A percentile compares a stretch with the other conserved stretches of the same genome.
Conservation (phyloP, 2,797 vertebrate species). For the Pipistrellus kuhlii region DNA sequence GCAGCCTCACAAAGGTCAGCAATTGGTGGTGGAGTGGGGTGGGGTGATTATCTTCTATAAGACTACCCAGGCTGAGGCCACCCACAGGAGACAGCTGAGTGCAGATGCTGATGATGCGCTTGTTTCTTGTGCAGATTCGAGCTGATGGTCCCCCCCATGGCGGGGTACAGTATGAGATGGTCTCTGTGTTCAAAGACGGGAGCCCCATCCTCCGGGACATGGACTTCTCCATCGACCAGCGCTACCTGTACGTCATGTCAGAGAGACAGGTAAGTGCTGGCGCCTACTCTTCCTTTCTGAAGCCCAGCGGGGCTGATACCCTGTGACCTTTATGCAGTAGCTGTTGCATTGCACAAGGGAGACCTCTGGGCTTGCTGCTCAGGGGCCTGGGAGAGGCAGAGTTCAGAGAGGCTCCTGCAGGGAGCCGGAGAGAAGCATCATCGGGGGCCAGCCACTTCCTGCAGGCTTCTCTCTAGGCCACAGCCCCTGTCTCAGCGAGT, state of each 20-base stretch:
- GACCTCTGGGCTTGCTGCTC: neutral
- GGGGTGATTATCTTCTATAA: neutral
- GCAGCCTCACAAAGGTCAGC: neutral
- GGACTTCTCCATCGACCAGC: slow-evolving; percentile 95
- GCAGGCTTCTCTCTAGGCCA: slow-evolving; percentile 66
- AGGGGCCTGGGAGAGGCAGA: neutral
- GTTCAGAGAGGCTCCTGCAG: neutral
- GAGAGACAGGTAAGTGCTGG: slow-evolving; percentile 93
- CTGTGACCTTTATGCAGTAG: slow-evolving; percentile 24
- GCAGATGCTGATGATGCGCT: slow-evolving; percentile 31
- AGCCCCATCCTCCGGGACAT: slow-evolving; percentile 96
- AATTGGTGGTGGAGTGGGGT: too few species aligned
- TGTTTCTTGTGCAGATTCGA: slow-evolving; percentile 90
- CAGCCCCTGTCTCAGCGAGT: slow-evolving; percentile 64
- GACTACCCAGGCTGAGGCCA: neutral
- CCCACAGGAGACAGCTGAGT: neutral
- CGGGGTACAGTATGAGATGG: slow-evolving; percentile 95
- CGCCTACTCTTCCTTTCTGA: fast-evolving
- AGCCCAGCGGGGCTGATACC: neutral
- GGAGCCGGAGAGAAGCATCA: slow-evolving; percentile 25
- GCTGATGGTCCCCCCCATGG: slow-evolving; percentile 93
- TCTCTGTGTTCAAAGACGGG: slow-evolving; percentile 94
- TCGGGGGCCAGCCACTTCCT: slow-evolving; percentile 64
- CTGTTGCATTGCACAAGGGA: neutral
- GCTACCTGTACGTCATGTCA: slow-evolving; percentile 97